phyloP scores from a whole-genome alignment of 1,140 invertebrate genomes.

The Drosophila arawakana region DNA sequence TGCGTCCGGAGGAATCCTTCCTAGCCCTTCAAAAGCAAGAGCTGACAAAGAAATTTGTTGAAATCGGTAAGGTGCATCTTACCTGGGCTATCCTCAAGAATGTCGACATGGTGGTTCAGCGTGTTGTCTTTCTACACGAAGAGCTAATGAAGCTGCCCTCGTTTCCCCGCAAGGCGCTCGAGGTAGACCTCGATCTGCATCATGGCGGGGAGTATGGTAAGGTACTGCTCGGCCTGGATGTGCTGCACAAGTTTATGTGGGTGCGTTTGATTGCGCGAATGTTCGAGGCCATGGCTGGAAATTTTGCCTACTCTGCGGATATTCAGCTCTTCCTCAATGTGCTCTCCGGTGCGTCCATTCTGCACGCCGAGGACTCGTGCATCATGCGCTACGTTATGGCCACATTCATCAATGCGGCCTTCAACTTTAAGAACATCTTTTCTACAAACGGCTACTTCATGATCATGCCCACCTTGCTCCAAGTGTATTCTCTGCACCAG shows the following conservation, averaged over 20 bases:
- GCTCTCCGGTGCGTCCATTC: slow-evolving; percentile 97
- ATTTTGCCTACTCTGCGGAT: slow-evolving; percentile 98
- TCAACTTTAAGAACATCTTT: slow-evolving; percentile 99
- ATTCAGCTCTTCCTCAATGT: slow-evolving; percentile 99
- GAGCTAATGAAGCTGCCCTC: slow-evolving; percentile 99
- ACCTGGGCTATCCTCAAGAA: slow-evolving; percentile 96
- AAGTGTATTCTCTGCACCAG: slow-evolving; percentile 99
- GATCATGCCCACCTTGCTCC: slow-evolving; percentile 98
- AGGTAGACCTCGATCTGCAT: slow-evolving; percentile 97
- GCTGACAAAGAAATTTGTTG: slow-evolving; percentile 97
- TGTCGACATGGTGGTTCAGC: slow-evolving; percentile 96
- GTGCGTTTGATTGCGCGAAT: slow-evolving; percentile 97
- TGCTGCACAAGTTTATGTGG: slow-evolving; percentile 99
- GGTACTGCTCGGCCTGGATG: slow-evolving; percentile 96
- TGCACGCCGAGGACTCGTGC: slow-evolving; percentile 98
- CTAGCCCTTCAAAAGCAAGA: slow-evolving; percentile 96
- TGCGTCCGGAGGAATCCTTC: slow-evolving; percentile 96
- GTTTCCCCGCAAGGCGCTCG: slow-evolving; percentile 98
- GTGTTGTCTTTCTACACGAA: slow-evolving; percentile 99
- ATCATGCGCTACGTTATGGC: slow-evolving; percentile 98
- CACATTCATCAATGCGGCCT: slow-evolving; percentile 98
- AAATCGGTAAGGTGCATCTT: slow-evolving; percentile 97
- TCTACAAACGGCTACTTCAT: slow-evolving; percentile 98
- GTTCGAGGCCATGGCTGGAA: slow-evolving; percentile 99
- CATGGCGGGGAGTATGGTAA: slow-evolving; percentile 95